Conservation (phyloP, 2,113 vertebrate species). For the Seriola dumerili region DNA sequence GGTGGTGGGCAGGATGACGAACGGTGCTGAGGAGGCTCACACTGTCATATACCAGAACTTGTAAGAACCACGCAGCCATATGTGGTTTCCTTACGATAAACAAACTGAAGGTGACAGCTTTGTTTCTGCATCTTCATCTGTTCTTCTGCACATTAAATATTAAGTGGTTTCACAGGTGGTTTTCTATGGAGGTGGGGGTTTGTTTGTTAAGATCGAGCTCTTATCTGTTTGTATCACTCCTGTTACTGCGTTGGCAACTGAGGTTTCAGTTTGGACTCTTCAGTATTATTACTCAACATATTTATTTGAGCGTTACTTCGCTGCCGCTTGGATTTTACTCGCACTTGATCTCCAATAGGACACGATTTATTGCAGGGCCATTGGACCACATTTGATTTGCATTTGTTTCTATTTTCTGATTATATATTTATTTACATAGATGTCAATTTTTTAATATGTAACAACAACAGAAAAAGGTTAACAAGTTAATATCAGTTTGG, state of each 20-base stretch:
- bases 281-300: no score
- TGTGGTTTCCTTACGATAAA: conserved; percentile 65
- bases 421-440: background rate
- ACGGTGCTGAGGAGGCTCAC: background rate
- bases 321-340: background rate
- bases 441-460: background rate
- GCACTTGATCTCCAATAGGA: background rate
- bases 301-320: background rate
- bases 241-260: background rate
- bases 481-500: background rate
- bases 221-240: background rate
- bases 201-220: background rate
- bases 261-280: background rate
- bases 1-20: conserved; percentile 32
- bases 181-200: background rate
- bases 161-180: conserved; percentile 67
- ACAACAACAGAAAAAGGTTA: background rate
- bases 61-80: background rate
- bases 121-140: conserved; percentile 24
- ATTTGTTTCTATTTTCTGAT: background rate
- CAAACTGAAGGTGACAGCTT: no score
- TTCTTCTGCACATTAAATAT: background rate
- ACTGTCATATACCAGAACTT: background rate
- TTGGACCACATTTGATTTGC: background rate
- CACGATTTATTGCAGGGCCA: background rate